Percentiles rank a stretch among this genome's conserved stretches.
phyloP scores from a whole-genome alignment of 2,797 vertebrate genomes.

The Enteromius anoplus region DNA sequence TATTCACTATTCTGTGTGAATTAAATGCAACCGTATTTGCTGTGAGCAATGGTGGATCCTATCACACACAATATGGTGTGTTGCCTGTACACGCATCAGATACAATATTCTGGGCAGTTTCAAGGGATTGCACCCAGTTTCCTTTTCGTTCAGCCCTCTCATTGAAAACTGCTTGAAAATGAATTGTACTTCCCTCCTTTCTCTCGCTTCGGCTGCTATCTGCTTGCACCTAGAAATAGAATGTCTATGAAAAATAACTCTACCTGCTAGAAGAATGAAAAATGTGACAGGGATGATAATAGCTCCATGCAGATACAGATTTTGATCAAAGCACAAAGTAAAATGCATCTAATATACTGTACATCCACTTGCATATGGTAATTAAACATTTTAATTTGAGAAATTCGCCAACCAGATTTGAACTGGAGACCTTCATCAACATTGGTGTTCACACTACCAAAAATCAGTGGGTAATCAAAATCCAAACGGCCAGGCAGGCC shows the following conservation, averaged over 20 bases:
- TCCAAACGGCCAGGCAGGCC: background rate
- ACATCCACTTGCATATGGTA: background rate
- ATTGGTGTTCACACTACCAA: background rate
- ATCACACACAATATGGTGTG: background rate
- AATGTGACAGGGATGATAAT: background rate
- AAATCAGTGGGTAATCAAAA: background rate
- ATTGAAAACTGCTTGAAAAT: conserved; percentile 29
- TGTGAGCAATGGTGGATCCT: background rate
- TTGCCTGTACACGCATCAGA: background rate
- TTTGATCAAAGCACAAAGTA: background rate
- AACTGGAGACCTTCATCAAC: background rate
- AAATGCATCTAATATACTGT: background rate
- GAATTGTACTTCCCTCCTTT: background rate
- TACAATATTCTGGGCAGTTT: background rate
- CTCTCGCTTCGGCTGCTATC: background rate
- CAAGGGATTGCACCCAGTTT: conserved; percentile 14
- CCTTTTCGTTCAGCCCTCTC: background rate
- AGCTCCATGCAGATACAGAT: background rate
- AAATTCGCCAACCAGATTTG: background rate
- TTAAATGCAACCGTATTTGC: background rate
- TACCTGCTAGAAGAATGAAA: background rate
- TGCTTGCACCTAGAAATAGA: background rate
- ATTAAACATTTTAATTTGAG: background rate
- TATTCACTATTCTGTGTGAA: background rate
- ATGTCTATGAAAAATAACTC: conserved; percentile 1